phyloP scores from a whole-genome alignment of 2,113 vertebrate genomes.

The Micronisus gabar region DNA sequence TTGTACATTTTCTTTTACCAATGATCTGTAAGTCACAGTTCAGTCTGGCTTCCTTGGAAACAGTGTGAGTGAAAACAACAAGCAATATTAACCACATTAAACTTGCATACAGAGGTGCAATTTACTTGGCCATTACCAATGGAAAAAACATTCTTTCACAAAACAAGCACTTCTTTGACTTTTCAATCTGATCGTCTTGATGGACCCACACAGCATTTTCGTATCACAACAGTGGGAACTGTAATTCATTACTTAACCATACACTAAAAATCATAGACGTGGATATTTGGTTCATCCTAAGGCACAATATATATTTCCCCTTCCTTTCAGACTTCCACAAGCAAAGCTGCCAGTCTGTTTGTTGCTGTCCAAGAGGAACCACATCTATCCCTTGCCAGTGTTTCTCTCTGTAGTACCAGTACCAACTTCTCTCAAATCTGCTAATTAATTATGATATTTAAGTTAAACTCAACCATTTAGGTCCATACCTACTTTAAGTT shows the following conservation, averaged over 20 bases:
- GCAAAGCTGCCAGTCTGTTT: background rate
- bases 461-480: background rate
- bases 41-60: background rate
- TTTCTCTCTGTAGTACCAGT: background rate
- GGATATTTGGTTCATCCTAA: background rate
- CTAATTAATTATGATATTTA: background rate
- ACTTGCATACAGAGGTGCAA: background rate
- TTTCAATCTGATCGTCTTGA: background rate
- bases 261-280: background rate
- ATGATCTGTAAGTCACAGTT: background rate
- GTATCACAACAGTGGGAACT: background rate
- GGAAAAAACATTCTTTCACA: background rate
- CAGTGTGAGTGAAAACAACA: background rate
- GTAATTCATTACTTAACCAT: background rate
- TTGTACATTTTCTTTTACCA: background rate
- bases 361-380: background rate
- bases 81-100: background rate
- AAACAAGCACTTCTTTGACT: background rate
- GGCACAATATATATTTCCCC: background rate
- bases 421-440: background rate
- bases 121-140: background rate
- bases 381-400: background rate
- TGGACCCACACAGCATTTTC: background rate
- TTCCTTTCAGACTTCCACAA: background rate
- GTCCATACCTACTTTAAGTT: background rate